These are phyloP conservation scores for Tholera decimalis DNA, from an alignment of 2,888 invertebrate species.

Conservation along the genomic window DNA sequence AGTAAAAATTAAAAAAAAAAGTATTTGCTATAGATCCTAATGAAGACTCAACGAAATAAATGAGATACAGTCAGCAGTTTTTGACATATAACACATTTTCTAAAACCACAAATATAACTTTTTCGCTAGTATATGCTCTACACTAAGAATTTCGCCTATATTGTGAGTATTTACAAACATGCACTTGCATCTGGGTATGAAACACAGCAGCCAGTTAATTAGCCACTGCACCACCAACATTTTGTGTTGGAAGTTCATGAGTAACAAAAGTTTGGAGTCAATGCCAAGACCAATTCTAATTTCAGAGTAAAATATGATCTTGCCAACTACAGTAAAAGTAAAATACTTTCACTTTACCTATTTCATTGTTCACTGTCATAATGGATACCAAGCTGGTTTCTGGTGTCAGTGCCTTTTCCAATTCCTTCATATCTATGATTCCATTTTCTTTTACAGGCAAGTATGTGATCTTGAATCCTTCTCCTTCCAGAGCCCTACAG, in stretches of 20 bases:
- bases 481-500: conserved; percentile 98
- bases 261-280: conserved; percentile 16
- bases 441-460: conserved; percentile 97
- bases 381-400: conserved; percentile 98
- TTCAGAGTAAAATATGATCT: conserved; percentile 12
- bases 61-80: no score
- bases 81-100: no score
- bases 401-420: conserved; percentile 96
- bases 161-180: no score
- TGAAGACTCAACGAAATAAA: no score
- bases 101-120: no score
- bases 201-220: no score
- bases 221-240: no score
- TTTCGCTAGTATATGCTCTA: no score
- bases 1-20: no score
- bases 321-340: conserved; percentile 30
- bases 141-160: no score
- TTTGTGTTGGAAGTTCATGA: background rate
- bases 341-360: conserved; percentile 90
- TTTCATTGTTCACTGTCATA: conserved; percentile 99
- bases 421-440: conserved; percentile 95
- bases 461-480: conserved; percentile 99
- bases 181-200: no score
- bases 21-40: no score
- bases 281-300: conserved; percentile 37